A percentile compares a stretch with the other conserved stretches of the same genome.
Conservation (phyloP, 2,888 invertebrate genomes). For the Bellardia pandia region DNA sequence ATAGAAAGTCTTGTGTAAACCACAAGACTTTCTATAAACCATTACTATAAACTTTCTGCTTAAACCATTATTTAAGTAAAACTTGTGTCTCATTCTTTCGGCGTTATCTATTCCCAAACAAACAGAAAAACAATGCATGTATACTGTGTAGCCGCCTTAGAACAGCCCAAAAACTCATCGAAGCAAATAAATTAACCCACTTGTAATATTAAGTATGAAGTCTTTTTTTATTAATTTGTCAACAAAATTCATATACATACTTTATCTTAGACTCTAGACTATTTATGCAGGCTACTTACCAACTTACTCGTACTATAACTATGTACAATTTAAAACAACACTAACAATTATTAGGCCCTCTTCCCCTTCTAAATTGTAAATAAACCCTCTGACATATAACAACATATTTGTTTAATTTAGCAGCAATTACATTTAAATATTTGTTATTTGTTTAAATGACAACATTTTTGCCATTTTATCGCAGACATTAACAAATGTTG, state of each 20-base stretch:
- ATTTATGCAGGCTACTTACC: too few relatives aligned
- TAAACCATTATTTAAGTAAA: not conserved
- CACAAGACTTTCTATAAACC: too few relatives aligned
- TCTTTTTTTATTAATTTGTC: constrained; percentile 12
- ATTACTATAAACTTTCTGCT: not conserved
- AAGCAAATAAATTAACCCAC: constrained; percentile 68
- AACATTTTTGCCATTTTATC: not conserved
- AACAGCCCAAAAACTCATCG: constrained; percentile 41
- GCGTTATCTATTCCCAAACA: constrained; percentile 7
- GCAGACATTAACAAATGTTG: not conserved
- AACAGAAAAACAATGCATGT: not conserved
- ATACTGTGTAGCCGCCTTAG: not conserved
- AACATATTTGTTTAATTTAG: constrained; percentile 62
- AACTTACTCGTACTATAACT: not conserved
- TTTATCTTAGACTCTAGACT: constrained; percentile 11
- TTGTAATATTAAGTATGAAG: constrained; percentile 50
- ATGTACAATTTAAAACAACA: constrained; percentile 13
- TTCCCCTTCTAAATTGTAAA: too few relatives aligned
- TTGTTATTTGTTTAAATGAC: constrained; percentile 62
- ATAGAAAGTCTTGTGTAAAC: too few relatives aligned
- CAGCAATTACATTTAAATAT: constrained; percentile 70
- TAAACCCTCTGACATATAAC: not conserved
- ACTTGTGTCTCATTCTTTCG: not conserved
- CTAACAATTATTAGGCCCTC: not conserved
- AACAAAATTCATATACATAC: constrained; percentile 14